Conservation (phyloP, 2,888 invertebrate species). For the Phorcus lineatus region DNA sequence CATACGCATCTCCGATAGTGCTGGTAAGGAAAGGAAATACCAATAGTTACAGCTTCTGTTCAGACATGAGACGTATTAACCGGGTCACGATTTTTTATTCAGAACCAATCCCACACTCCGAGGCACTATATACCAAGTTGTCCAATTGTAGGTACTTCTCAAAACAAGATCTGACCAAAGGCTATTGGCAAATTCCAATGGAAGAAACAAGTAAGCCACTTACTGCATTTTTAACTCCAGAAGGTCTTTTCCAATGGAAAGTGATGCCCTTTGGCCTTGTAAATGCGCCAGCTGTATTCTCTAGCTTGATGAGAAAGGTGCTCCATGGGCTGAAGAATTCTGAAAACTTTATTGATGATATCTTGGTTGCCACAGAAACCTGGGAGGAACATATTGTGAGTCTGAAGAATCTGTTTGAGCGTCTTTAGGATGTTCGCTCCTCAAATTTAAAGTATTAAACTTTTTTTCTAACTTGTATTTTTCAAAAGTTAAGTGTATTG, state of each 20-base stretch:
- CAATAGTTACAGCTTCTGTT: no score
- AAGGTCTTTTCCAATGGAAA: not conserved
- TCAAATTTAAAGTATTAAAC: no score
- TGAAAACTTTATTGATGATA: slow-evolving; percentile 28
- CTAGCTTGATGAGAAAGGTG: slow-evolving; percentile 26
- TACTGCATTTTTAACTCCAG: not conserved
- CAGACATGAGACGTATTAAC: no score
- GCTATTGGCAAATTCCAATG: slow-evolving; percentile 14
- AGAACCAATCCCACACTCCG: slow-evolving; percentile 7
- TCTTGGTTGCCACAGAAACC: slow-evolving; percentile 3
- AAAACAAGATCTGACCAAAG: not conserved
- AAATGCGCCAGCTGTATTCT: slow-evolving; percentile 17
- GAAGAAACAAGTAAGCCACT: not conserved
- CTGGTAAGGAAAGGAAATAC: no score
- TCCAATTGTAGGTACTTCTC: not conserved
- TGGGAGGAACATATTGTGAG: slow-evolving; percentile 23
- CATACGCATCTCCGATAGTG: no score
- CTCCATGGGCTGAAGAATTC: slow-evolving; percentile 11
- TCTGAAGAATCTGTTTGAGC: not conserved
- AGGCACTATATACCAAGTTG: not conserved
- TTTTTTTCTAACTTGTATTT: no score
- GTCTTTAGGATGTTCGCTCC: no score
- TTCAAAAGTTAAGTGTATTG: no score
- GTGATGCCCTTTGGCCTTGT: slow-evolving; percentile 22
- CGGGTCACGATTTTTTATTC: not conserved